Evolutionary conservation across 2,113 vertebrate genomes (phyloP).

Genomic region (Aegithalos caudatus): DNA sequence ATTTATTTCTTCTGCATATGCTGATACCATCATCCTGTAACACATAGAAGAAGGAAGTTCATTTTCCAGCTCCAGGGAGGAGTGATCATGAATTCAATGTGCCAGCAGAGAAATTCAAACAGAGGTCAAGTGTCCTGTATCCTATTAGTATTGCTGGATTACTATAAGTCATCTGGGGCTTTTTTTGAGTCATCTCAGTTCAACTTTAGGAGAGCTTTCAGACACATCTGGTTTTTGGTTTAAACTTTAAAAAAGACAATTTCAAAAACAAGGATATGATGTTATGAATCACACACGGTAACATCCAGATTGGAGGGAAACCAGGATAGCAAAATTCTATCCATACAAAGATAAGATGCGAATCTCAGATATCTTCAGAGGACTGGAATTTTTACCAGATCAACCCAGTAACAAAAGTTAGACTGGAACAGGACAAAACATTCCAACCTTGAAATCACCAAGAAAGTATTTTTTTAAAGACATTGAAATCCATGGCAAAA

Average conservation of each 20-base stretch:
- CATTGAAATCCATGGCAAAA: background rate
- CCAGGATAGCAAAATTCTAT: background rate
- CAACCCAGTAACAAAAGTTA: background rate
- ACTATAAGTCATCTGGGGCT: background rate
- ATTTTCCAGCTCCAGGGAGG: background rate
- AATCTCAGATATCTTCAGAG: background rate
- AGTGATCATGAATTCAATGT: background rate
- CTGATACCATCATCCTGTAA: background rate
- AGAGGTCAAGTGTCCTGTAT: constrained; percentile 3
- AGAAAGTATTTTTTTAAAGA: background rate
- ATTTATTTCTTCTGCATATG: constrained; percentile 1
- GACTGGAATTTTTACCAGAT: background rate
- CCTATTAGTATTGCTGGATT: background rate
- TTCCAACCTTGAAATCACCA: background rate
- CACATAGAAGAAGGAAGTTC: background rate
- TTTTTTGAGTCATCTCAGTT: background rate
- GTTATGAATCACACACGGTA: background rate
- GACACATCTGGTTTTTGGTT: background rate
- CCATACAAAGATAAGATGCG: background rate
- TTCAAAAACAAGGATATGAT: accelerated
- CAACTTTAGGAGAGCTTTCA: background rate
- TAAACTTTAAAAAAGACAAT: background rate
- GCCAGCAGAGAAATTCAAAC: background rate
- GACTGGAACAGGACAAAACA: background rate
- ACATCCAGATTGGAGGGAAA: background rate